A percentile compares a stretch with the other conserved stretches of the same genome.
phyloP scores from a whole-genome alignment of 2,113 vertebrate species.

The Gallinago undulata region DNA sequence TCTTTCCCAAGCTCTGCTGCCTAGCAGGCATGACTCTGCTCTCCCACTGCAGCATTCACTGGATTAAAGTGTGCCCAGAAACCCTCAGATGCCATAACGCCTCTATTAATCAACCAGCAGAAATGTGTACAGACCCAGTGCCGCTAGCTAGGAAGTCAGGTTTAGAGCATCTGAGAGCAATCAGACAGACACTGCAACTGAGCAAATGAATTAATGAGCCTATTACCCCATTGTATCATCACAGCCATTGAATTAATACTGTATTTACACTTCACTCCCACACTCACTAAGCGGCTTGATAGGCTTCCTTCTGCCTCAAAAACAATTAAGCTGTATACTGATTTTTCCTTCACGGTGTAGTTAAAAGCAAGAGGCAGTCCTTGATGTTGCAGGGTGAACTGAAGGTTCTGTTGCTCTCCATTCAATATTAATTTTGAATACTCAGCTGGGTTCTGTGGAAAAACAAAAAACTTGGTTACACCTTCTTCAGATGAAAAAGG shows the following conservation, averaged over 20 bases:
- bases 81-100: constrained; percentile 31
- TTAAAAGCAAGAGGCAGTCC: constrained; percentile 40
- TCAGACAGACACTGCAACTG: constrained; percentile 7
- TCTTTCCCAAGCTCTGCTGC: constrained; percentile 8
- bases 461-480: constrained; percentile 29
- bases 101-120: constrained; percentile 55
- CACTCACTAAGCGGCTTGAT: constrained; percentile 82
- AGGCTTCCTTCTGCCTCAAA: constrained; percentile 46
- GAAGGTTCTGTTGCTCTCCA: constrained; percentile 51
- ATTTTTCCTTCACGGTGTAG: constrained; percentile 64
- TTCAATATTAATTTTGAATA: constrained; percentile 79
- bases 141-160: constrained; percentile 28
- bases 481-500: background rate
- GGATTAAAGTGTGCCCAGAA: constrained; percentile 54
- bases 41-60: constrained; percentile 30
- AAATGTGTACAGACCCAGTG: background rate
- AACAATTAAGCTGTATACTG: constrained; percentile 83
- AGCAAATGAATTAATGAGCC: constrained; percentile 62
- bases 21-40: constrained; percentile 26
- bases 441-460: constrained; percentile 79
- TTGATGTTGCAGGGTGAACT: constrained; percentile 57
- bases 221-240: constrained; percentile 52
- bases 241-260: constrained; percentile 51
- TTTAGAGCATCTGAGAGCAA: constrained; percentile 53
- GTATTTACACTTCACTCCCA: constrained; percentile 54